Conservation (phyloP, 2,888 invertebrate genomes). For the Synergus japonicus region DNA sequence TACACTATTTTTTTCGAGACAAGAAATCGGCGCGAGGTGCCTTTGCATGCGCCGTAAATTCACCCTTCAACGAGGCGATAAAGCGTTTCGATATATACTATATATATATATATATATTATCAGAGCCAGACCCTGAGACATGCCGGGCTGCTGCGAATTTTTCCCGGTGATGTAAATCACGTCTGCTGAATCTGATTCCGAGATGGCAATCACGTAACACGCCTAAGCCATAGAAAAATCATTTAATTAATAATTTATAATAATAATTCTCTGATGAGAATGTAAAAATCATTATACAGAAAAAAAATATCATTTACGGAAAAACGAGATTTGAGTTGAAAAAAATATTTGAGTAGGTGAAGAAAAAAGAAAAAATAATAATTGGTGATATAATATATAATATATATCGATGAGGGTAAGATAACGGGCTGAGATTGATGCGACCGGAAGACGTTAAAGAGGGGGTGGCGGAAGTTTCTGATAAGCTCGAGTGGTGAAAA, state of each 20-base stretch:
- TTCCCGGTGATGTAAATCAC: background rate
- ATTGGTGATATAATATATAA: background rate
- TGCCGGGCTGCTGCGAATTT: conserved; percentile 7
- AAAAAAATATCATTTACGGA: background rate
- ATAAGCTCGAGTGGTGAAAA: conserved; percentile 35
- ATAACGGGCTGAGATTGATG: conserved; percentile 29
- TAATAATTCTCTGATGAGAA: too few species aligned
- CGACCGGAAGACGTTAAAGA: conserved; percentile 33
- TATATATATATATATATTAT: background rate
- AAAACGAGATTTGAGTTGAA: background rate
- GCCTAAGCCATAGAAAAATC: background rate
- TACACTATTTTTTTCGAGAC: conserved; percentile 33
- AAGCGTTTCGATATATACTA: conserved; percentile 29
- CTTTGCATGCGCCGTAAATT: conserved; percentile 40
- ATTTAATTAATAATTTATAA: too few species aligned
- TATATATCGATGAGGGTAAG: conserved; percentile 7
- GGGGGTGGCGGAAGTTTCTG: conserved; percentile 31
- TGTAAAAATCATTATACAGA: too few species aligned
- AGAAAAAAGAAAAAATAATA: background rate
- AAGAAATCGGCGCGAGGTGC: conserved; percentile 41
- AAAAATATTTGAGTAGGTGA: background rate
- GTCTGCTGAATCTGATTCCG: background rate
- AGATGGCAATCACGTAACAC: conserved; percentile 52
- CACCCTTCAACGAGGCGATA: conserved; percentile 37
- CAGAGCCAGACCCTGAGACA: conserved; percentile 1